Evolutionary conservation across 2,113 vertebrate genomes (phyloP).

Genomic region (Sapayoa aenigma): DNA sequence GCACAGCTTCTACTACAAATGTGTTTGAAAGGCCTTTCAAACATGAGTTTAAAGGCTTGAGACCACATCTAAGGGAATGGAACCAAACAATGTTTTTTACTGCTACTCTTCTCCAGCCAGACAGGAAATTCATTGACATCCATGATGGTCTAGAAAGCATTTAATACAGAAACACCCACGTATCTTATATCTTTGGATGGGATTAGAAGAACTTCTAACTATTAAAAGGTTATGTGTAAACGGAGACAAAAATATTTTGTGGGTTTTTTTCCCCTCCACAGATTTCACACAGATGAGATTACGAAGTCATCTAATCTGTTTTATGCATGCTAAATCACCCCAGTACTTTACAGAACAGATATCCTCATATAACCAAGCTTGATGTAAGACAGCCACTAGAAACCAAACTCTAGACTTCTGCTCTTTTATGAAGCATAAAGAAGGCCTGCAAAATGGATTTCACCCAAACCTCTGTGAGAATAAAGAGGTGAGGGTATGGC

Average conservation of each 20-base stretch:
- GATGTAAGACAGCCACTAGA: not conserved
- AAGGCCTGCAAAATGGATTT: not conserved
- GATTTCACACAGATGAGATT: conserved; percentile 15
- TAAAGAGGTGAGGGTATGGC: not conserved
- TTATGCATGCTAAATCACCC: conserved; percentile 43
- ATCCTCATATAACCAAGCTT: conserved; percentile 28
- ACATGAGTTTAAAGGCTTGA: not conserved
- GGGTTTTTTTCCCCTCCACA: not conserved
- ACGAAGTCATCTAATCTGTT: conserved; percentile 48
- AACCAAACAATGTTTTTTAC: not conserved
- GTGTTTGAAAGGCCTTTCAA: not conserved
- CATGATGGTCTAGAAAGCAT: not conserved
- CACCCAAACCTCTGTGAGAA: not conserved
- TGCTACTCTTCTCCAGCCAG: not conserved
- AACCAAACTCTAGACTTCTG: not conserved
- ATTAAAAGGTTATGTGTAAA: not conserved
- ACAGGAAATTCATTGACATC: not conserved
- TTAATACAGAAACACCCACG: not conserved
- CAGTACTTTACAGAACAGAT: not conserved
- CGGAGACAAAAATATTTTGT: not conserved
- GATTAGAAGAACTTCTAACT: not conserved
- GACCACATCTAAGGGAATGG: not conserved
- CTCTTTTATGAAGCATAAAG: not conserved
- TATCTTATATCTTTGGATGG: not conserved
- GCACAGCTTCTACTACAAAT: not conserved